Evolutionary conservation across 2,888 invertebrate species (phyloP).

Genomic region (Xestia rhomboidea): DNA sequence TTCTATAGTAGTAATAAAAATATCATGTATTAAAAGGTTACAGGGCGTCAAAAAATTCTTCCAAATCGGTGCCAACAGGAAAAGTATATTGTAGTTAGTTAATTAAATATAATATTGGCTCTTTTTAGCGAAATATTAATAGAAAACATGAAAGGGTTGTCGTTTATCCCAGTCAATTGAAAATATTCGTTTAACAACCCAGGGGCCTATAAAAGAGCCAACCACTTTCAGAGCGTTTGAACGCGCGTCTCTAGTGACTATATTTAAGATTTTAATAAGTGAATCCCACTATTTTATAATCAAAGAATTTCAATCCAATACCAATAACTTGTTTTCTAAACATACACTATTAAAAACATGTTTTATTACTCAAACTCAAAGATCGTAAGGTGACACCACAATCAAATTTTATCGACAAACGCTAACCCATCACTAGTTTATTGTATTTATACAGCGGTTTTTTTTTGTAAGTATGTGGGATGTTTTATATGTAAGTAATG

Average conservation of each 20-base stretch:
- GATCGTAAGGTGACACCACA: not conserved
- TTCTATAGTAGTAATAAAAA: too few species aligned
- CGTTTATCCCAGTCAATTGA: not conserved
- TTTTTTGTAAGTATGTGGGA: not conserved
- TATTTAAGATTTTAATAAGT: too few species aligned
- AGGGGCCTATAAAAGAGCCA: too few species aligned
- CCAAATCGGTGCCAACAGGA: too few species aligned
- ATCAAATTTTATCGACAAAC: conserved; percentile 23
- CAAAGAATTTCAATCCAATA: not conserved
- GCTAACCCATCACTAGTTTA: conserved; percentile 7
- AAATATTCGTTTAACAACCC: not conserved
- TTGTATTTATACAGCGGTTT: not conserved
- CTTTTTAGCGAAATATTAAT: too few species aligned
- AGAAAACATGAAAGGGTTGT: not conserved
- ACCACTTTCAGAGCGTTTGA: too few species aligned
- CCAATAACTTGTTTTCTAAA: not conserved
- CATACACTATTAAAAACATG: not conserved
- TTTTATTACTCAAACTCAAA: not conserved
- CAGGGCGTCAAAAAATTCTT: too few species aligned
- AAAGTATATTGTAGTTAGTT: too few species aligned
- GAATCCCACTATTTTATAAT: too few species aligned
- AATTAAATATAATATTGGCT: too few species aligned
- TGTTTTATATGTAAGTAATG: conserved; percentile 3
- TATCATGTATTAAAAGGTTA: too few species aligned
- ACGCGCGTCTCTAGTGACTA: too few species aligned